Base-by-base conservation (phyloP, 2,888 invertebrate genomes). In the Caenorhabditis uteleia region DNA sequence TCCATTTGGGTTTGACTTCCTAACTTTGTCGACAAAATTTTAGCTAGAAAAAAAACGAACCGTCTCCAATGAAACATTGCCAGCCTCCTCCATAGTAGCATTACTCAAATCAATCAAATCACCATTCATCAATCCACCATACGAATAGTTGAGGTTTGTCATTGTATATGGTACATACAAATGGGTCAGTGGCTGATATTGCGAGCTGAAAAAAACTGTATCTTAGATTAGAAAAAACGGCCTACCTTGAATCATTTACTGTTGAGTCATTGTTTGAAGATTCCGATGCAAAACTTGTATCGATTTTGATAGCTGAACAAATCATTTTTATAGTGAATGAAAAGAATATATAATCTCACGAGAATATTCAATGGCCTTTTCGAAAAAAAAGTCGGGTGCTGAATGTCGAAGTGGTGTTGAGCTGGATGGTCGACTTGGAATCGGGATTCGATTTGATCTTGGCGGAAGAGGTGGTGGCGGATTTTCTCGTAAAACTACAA, bases 31-130 rank as follows among this genome's bases (percentile, higher is more conserved):
- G n/a, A n/a, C n/a, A n/a, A n/a, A n/a, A n/a, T n/a, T n/a, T n/a
- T n/a, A n/a, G n/a, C n/a, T n/a, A n/a, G n/a, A 34, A 29, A 44
- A 29, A 18, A 18, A 16, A 38, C 34, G 14, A 18, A 62, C 64
- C 45, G 57, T 49, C 25, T 64, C 57, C 4, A 54, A 36, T 1
- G 48, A 45, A 16, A 25, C 25, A 36, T 31, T 36, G 4, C 48
- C 38, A 12, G 46, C 20, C 3, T 53, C 60, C 3, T 58, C 49
- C 0, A 31, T 27, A 12, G 29, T 39, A 16, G 26, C 23, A 27
- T 33, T 54, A n/a, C 62, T 67, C 33, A 77, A 57, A 61, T 77
- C 77, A 26, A 77, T 77, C 39, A 77, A 51, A 50, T 77, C 77
- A n/a, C 75, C 76, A 42, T 73, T 68, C 29, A 60, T 40, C 12